Percentiles rank a stretch among this genome's conserved stretches.
These are phyloP conservation scores for Podargus strigoides DNA, from an alignment of 2,797 vertebrate genomes.

Conservation along the genomic window DNA sequence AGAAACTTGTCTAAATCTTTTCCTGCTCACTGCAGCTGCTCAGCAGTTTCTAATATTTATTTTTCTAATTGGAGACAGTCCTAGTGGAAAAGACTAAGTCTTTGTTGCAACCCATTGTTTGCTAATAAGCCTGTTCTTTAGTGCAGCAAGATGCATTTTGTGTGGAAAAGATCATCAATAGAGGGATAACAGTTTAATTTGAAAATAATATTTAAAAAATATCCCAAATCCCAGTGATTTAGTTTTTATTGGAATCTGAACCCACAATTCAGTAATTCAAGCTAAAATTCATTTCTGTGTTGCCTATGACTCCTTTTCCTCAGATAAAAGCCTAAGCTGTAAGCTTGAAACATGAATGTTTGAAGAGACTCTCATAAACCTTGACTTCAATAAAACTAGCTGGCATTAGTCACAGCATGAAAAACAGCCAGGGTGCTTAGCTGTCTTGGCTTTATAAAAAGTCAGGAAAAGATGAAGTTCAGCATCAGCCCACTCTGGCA, in stretches of 20 bases:
- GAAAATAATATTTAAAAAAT: constrained; percentile 35
- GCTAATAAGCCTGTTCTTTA: neutral
- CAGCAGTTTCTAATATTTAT: neutral
- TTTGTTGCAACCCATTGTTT: neutral
- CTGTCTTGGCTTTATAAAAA: neutral
- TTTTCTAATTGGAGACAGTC: constrained; percentile 16
- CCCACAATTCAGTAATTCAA: neutral
- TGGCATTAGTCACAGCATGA: neutral
- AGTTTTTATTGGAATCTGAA: constrained; percentile 6
- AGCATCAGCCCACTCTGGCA: neutral
- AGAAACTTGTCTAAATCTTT: neutral
- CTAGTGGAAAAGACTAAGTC: constrained; percentile 6
- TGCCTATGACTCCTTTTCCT: neutral
- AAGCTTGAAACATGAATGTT: neutral
- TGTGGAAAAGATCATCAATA: neutral
- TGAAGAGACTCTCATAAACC: neutral
- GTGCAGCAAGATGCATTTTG: neutral
- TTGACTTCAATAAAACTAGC: neutral
- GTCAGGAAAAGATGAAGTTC: neutral
- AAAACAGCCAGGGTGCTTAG: neutral
- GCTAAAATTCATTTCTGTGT: neutral
- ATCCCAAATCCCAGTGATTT: neutral
- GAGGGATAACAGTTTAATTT: constrained; percentile 25
- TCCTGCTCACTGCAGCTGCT: neutral
- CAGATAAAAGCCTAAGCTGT: neutral